Evolutionary conservation across 2,888 invertebrate genomes (phyloP).

Genomic region (Drosophila paucipuncta): DNA sequence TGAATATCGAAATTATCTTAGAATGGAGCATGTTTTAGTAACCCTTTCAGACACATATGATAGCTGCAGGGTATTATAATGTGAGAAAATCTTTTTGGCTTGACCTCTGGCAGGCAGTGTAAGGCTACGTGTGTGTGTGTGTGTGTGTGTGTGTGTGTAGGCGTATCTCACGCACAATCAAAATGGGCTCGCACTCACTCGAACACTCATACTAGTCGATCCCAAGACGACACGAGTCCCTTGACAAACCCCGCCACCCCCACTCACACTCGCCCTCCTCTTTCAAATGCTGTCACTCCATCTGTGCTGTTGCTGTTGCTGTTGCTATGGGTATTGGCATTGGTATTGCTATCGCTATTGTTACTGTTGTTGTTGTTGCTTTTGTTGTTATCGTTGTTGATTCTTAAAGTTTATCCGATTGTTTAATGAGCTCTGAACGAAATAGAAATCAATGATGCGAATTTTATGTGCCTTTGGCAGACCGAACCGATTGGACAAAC

Average conservation of each 20-base stretch:
- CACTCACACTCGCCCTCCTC: not conserved
- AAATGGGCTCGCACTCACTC: conserved; percentile 29
- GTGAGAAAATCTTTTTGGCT: conserved; percentile 17
- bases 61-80: conserved; percentile 22
- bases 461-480: conserved; percentile 61
- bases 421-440: conserved; percentile 73
- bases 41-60: not conserved
- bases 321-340: conserved; percentile 1
- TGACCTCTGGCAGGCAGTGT: conserved; percentile 29
- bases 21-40: not conserved
- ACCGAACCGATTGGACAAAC: conserved; percentile 42
- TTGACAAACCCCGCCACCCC: not conserved
- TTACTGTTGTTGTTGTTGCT: conserved; percentile 23
- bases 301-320: conserved; percentile 34
- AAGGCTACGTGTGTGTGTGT: not conserved
- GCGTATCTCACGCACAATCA: conserved; percentile 58
- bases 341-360: conserved; percentile 25
- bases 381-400: conserved; percentile 36
- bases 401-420: conserved; percentile 72
- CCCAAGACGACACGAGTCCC: conserved; percentile 19
- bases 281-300: conserved; percentile 49
- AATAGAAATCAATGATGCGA: conserved; percentile 75
- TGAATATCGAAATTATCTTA: not conserved
- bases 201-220: conserved; percentile 3
- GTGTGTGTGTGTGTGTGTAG: conserved; percentile 11